Percentiles rank a stretch among this genome's conserved stretches.
Conservation (phyloP, 2,888 invertebrate species). For the Sphaerophoria taeniata region DNA sequence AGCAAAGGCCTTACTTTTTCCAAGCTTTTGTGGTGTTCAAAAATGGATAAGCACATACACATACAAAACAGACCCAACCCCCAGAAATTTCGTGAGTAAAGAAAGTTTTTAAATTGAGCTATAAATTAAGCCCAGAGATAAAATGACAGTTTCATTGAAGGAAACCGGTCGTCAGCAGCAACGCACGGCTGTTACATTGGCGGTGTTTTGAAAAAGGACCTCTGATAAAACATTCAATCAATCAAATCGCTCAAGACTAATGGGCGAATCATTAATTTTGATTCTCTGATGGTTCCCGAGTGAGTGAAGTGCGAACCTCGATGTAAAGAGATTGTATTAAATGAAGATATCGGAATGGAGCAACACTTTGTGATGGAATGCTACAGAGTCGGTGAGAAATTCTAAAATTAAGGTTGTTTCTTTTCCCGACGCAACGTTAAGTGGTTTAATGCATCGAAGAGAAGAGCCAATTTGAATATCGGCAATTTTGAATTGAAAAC, state of each 20-base stretch:
- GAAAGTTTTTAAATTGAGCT: constrained; percentile 43
- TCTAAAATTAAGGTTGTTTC: background rate
- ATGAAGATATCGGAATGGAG: constrained; percentile 10
- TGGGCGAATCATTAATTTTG: constrained; percentile 54
- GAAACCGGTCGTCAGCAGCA: background rate
- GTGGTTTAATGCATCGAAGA: background rate
- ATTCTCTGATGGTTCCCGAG: constrained; percentile 1
- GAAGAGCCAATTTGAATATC: too few relatives aligned
- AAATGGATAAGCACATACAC: background rate
- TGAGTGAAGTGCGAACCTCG: background rate
- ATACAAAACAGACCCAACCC: background rate
- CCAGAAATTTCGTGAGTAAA: constrained; percentile 20
- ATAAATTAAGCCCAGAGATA: constrained; percentile 54
- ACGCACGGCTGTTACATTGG: too few relatives aligned
- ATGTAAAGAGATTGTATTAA: constrained; percentile 1
- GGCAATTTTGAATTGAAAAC: too few relatives aligned
- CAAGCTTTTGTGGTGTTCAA: background rate
- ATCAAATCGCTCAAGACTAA: constrained; percentile 66
- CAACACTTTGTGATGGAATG: constrained; percentile 20
- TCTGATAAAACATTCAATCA: constrained; percentile 62
- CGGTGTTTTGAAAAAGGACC: constrained; percentile 49
- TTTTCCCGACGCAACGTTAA: background rate
- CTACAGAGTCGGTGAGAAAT: background rate
- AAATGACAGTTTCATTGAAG: constrained; percentile 50
- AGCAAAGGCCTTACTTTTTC: too few relatives aligned